Evolutionary conservation across 2,113 vertebrate genomes (phyloP), one percentile per base, ranked within the genome.

Genomic region (Carettochelys insculpta): DNA sequence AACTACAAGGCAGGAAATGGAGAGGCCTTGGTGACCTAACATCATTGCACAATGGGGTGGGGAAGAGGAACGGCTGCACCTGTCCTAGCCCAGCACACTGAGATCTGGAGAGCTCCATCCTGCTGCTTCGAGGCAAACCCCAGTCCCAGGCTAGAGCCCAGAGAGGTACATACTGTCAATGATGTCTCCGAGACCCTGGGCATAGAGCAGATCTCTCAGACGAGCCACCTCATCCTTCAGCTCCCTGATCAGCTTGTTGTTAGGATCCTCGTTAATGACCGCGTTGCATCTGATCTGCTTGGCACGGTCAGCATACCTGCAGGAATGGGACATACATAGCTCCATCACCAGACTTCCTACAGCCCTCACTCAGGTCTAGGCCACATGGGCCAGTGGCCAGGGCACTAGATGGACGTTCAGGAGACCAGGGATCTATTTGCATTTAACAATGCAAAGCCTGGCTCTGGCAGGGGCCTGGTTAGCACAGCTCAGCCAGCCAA

Each of bases 241-340:
- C 95, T 99, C 99, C 1, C 99, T 98, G 96, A 99, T 99, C 93
- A 99, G 96, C 19, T 99, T 98, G 97, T 99, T 99, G 97, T 99
- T 99, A 93, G 99, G 99, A 92, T 99, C 99, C 96, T 99, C 99
- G 0, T 99, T 99, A 96, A 99, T 99, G 92, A 99, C 98, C 0
- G 99, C 99, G 0, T 99, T 99, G 84, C 99, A 99, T 84, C 99
- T 98, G 92, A 99, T 99, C 98, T 99, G 99, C 96, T 99, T 99
- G 96, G 99, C 99, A 24, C 99, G 98, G 96, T 99, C 99, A 0
- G 99, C 99, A 0, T 99, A 99, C 97, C 99, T 99, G 94, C 27
- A 41, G 31, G 54, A 45, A 41, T 11, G 41, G 83, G 79, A 90
- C 47, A 13, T n/a, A 27, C 1, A 14, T 2, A 75, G 38, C 54